These are phyloP conservation scores for Ostrea denselamellosa DNA, from an alignment of 1,140 invertebrate genomes.

Conservation along the genomic window DNA sequence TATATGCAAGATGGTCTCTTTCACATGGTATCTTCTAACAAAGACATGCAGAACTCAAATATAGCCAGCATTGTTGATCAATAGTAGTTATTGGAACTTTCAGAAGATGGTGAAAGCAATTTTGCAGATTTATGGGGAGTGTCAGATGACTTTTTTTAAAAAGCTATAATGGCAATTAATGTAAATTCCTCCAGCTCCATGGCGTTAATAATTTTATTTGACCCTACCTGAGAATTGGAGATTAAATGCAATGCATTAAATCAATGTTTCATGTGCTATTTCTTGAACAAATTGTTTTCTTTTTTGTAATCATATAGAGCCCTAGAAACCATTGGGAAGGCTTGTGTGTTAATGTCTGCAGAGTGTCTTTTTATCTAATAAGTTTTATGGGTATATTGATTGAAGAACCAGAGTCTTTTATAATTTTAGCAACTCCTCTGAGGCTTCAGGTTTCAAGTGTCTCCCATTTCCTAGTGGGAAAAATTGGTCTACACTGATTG, in stretches of 20 bases:
- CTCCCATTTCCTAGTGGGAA: neutral
- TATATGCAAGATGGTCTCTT: too few relatives aligned
- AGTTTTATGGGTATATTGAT: conserved; percentile 26
- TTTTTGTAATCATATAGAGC: neutral
- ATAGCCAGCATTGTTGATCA: too few relatives aligned
- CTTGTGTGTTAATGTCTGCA: neutral
- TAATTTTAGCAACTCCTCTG: conserved; percentile 5
- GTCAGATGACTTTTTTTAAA: neutral
- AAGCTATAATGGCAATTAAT: neutral
- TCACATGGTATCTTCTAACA: too few relatives aligned
- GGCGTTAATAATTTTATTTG: neutral
- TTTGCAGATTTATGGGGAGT: neutral
- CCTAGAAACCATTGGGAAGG: neutral
- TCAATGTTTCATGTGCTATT: conserved; percentile 8
- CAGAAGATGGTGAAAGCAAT: neutral
- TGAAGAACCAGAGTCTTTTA: neutral
- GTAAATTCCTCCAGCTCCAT: neutral
- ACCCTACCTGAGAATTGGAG: neutral
- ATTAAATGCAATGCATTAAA: neutral
- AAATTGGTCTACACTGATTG: neutral
- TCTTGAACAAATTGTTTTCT: neutral
- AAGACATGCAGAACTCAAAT: too few relatives aligned
- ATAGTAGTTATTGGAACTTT: too few relatives aligned
- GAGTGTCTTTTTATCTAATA: conserved; percentile 26
- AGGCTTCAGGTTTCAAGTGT: conserved; percentile 7